Percentiles rank a stretch among this genome's conserved stretches.
Evolutionary conservation across 2,113 vertebrate species (phyloP).

Genomic region (Craseonycteris thonglongyai): DNA sequence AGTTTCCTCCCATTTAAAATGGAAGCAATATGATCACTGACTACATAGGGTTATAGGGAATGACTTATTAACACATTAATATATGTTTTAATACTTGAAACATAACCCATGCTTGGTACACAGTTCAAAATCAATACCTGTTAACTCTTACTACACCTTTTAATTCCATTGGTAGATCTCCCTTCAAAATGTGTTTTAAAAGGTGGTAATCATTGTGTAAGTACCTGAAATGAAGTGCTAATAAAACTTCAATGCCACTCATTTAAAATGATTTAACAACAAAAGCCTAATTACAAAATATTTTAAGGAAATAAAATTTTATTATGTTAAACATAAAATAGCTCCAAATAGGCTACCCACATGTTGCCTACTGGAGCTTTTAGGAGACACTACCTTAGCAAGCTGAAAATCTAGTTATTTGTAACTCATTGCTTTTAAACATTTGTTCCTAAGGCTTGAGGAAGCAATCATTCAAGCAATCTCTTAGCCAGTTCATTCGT

Average conservation of each 20-base stretch:
- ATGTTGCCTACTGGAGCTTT: background rate
- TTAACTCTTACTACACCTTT: background rate
- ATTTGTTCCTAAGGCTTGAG: background rate
- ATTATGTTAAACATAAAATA: background rate
- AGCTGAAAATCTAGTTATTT: background rate
- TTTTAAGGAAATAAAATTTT: background rate
- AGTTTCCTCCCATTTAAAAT: background rate
- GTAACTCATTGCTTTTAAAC: background rate
- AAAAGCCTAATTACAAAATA: background rate
- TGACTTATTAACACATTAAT: background rate
- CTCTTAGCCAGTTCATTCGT: background rate
- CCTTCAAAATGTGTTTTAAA: background rate
- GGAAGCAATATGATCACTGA: background rate
- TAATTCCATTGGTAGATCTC: background rate
- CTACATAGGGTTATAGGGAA: background rate
- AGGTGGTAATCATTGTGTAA: background rate
- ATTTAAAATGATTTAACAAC: background rate
- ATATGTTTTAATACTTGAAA: background rate
- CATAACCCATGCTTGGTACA: background rate
- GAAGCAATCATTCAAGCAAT: background rate
- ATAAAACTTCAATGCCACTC: background rate
- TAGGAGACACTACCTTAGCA: background rate
- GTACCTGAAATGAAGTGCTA: background rate
- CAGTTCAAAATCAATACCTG: background rate
- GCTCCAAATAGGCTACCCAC: background rate